Evolutionary conservation across 2,797 vertebrate genomes (phyloP).

Genomic region (Muscicapa comitata): DNA sequence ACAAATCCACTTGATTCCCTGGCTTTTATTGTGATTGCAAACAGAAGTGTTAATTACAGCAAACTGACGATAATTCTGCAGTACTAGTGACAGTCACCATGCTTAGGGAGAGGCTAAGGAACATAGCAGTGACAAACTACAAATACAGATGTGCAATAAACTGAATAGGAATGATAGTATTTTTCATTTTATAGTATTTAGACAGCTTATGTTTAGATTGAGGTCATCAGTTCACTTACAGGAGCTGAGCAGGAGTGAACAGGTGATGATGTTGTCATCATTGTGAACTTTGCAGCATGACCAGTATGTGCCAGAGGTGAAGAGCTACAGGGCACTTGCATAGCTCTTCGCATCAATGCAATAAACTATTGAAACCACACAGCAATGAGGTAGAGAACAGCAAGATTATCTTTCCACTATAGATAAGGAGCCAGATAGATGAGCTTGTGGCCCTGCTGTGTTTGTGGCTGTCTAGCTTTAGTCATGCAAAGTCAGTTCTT

Average conservation of each 20-base stretch:
- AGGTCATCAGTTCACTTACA: conserved; percentile 14
- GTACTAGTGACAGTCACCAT: neutral
- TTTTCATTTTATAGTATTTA: neutral
- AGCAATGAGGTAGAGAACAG: neutral
- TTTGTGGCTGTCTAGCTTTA: neutral
- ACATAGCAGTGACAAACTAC: neutral
- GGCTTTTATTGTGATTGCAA: neutral
- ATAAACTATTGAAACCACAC: neutral
- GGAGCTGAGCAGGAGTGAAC: neutral
- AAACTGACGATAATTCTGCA: neutral
- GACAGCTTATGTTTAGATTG: neutral
- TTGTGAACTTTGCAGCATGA: neutral
- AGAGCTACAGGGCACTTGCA: neutral
- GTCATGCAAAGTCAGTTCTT: neutral
- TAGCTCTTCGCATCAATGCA: neutral
- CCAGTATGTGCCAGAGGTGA: neutral
- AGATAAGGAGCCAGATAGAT: neutral
- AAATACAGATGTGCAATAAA: neutral
- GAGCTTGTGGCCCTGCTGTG: neutral
- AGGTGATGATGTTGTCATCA: neutral
- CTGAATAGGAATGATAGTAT: neutral
- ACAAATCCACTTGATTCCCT: neutral
- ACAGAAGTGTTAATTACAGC: neutral
- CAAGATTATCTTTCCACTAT: neutral
- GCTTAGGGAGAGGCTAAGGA: neutral